Evolutionary conservation across 2,113 vertebrate species (phyloP).

Genomic region (Xyliphius kryptos): DNA sequence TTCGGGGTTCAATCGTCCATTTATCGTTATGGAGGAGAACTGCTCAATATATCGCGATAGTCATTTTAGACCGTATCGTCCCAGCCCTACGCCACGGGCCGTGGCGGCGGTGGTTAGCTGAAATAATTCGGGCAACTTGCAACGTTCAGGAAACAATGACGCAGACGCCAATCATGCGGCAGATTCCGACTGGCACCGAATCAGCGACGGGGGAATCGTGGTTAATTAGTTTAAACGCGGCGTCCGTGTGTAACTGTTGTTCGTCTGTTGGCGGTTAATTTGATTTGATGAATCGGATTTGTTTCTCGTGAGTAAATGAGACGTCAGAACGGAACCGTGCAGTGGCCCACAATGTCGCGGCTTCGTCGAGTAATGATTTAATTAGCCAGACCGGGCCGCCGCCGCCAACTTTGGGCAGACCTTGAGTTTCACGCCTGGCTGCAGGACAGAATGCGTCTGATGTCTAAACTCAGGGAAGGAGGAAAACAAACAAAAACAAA

Average conservation of each 20-base stretch:
- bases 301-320: neutral
- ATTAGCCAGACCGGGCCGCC: neutral
- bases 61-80: too few relatives aligned
- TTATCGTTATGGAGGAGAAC: too few relatives aligned
- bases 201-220: too few relatives aligned
- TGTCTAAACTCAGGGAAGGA: conserved; percentile 19
- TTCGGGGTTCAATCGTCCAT: too few relatives aligned
- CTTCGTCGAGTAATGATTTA: neutral
- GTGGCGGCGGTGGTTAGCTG: too few relatives aligned
- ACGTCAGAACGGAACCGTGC: neutral
- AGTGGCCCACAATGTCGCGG: neutral
- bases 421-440: neutral
- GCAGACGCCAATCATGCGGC: too few relatives aligned
- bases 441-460: conserved; percentile 1
- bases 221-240: too few relatives aligned
- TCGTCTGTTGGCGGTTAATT: conserved; percentile 41
- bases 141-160: too few relatives aligned
- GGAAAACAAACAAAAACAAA: conserved; percentile 16
- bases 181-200: too few relatives aligned
- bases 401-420: neutral
- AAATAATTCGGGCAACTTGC: too few relatives aligned
- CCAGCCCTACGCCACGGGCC: too few relatives aligned
- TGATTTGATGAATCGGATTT: neutral
- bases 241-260: neutral
- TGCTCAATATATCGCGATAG: too few relatives aligned